Percentiles rank a stretch among this genome's conserved stretches.
These are phyloP conservation scores for Aplidium turbinatum DNA, from an alignment of 23 tunicate genomes.

Conservation along the genomic window DNA sequence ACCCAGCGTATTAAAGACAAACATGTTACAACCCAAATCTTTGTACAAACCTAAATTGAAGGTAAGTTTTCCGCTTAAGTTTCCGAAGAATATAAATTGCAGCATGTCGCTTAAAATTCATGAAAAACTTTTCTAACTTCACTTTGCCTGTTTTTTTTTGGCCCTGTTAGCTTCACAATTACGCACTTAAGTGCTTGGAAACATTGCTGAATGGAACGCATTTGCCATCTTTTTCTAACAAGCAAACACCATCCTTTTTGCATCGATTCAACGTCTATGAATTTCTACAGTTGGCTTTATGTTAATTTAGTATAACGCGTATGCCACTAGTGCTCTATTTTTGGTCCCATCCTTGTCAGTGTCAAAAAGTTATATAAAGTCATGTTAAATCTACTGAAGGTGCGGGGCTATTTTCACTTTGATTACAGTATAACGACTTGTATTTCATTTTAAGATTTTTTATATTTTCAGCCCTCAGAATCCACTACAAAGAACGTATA, in stretches of 20 bases:
- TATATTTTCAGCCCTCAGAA: conserved; percentile 50
- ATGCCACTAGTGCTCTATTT: not conserved
- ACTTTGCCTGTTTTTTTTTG: too few relatives aligned
- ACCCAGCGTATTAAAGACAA: conserved; percentile 87
- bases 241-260: too few relatives aligned
- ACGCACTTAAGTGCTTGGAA: not conserved
- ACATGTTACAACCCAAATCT: conserved; percentile 71
- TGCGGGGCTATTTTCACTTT: too few relatives aligned
- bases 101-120: not conserved
- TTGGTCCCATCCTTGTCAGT: not conserved
- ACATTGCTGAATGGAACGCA: not conserved
- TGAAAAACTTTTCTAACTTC: not conserved
- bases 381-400: too few relatives aligned
- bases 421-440: not conserved
- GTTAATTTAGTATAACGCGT: not conserved
- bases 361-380: too few relatives aligned
- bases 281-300: not conserved
- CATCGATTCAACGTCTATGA: not conserved
- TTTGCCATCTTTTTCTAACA: too few relatives aligned
- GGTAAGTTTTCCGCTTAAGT: conserved; percentile 33
- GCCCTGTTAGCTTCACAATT: too few relatives aligned
- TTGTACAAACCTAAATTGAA: conserved; percentile 81
- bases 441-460: not conserved
- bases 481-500: conserved; percentile 76
- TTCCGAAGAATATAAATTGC: not conserved